Conservation (phyloP, 1,140 invertebrate genomes). For the Eumaeus atala region DNA sequence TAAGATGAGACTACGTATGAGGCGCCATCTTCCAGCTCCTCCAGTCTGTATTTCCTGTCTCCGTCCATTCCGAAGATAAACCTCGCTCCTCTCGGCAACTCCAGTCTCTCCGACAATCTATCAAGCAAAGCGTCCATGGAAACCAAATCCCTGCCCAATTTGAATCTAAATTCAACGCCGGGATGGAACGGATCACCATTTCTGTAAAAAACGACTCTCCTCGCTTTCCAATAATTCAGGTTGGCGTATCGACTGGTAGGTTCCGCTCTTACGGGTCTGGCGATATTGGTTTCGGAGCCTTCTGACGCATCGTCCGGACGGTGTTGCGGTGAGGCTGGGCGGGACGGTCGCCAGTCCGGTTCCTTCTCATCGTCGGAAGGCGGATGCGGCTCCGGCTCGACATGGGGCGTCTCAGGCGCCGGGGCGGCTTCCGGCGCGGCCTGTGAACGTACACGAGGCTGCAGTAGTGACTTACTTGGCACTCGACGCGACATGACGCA, state of each 20-base stretch:
- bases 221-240: conserved; percentile 89
- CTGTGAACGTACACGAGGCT: conserved; percentile 48
- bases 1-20: conserved; percentile 93
- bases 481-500: conserved; percentile 60
- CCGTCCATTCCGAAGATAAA: conserved; percentile 95
- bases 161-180: conserved; percentile 91
- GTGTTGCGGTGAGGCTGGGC: conserved; percentile 61
- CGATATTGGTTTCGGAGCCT: conserved; percentile 51
- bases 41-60: conserved; percentile 85
- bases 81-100: conserved; percentile 87
- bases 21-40: conserved; percentile 91
- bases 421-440: conserved; percentile 57
- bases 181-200: conserved; percentile 95
- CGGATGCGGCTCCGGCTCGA: conserved; percentile 53
- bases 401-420: conserved; percentile 40
- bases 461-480: conserved; percentile 44
- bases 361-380: conserved; percentile 58
- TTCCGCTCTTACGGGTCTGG: conserved; percentile 42
- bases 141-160: conserved; percentile 89
- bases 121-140: conserved; percentile 90
- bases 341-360: conserved; percentile 60
- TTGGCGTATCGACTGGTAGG: conserved; percentile 82
- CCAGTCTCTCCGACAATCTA: conserved; percentile 86
- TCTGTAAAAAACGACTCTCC: conserved; percentile 91
- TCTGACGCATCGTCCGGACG: conserved; percentile 57